A percentile compares a stretch with the other conserved stretches of the same genome.
phyloP scores from a whole-genome alignment of 1,140 invertebrate genomes.

The Druon quercuslanigerum region DNA sequence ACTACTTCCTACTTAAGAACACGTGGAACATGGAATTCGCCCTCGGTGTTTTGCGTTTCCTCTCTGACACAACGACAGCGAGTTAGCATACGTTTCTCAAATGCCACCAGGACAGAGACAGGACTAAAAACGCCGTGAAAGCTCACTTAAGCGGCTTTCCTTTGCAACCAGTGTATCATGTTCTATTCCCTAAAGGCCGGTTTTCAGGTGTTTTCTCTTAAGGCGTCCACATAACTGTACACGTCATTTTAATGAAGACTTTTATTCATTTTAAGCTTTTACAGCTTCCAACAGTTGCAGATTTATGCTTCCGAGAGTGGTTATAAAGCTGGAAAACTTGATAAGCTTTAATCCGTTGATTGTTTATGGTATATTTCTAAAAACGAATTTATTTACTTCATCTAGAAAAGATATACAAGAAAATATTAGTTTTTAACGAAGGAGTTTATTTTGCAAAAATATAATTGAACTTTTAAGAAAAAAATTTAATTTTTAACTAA shows the following conservation, averaged over 20 bases:
- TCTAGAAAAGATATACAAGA: too few relatives aligned
- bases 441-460: too few relatives aligned
- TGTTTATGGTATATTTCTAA: too few relatives aligned
- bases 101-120: not conserved
- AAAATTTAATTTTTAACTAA: too few relatives aligned
- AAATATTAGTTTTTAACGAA: too few relatives aligned
- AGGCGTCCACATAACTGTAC: not conserved
- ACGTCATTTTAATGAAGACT: not conserved
- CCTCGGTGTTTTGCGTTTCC: slow-evolving; percentile 11
- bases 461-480: too few relatives aligned
- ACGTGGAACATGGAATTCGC: slow-evolving; percentile 8
- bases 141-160: slow-evolving; percentile 18
- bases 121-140: not conserved
- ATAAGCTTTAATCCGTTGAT: too few relatives aligned
- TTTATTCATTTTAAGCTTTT: too few relatives aligned
- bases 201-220: slow-evolving; percentile 3
- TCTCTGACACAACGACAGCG: slow-evolving; percentile 2
- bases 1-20: not conserved
- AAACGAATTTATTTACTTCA: too few relatives aligned
- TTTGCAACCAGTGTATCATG: slow-evolving; percentile 1
- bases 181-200: slow-evolving; percentile 27
- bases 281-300: too few relatives aligned
- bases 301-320: too few relatives aligned
- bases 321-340: too few relatives aligned
- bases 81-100: slow-evolving; percentile 12